Evolutionary conservation across 2,797 vertebrate species (phyloP).

Genomic region (Anguilla megastoma): DNA sequence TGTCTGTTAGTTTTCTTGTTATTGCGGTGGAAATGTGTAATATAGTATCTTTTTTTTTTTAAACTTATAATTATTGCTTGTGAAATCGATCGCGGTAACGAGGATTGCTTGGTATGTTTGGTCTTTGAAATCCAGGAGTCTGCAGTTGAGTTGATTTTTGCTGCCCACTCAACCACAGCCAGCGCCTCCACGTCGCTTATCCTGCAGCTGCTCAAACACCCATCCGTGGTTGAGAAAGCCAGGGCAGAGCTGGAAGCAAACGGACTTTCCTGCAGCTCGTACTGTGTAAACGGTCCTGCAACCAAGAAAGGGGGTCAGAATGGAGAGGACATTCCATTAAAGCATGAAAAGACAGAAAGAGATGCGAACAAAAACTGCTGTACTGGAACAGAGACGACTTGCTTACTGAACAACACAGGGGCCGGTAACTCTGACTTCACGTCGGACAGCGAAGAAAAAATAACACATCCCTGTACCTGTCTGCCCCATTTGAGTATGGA

Average conservation of each 20-base stretch:
- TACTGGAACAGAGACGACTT: conserved; percentile 26
- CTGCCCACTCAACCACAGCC: conserved; percentile 95
- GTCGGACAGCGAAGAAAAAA: neutral
- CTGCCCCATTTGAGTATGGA: conserved; percentile 77
- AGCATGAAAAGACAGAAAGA: neutral
- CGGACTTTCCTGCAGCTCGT: conserved; percentile 64
- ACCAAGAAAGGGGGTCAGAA: conserved; percentile 14
- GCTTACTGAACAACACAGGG: conserved; percentile 7
- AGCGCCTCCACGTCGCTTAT: conserved; percentile 93
- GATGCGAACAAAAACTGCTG: conserved; percentile 20
- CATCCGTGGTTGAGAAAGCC: conserved; percentile 75
- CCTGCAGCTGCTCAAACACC: conserved; percentile 86
- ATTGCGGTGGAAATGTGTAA: neutral
- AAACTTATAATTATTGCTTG: neutral
- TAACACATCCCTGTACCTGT: conserved; percentile 57
- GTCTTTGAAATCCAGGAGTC: conserved; percentile 79
- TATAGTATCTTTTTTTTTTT: neutral
- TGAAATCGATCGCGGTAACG: neutral
- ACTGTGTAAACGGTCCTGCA: conserved; percentile 9
- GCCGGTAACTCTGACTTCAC: neutral
- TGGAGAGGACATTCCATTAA: neutral
- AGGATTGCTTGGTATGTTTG: neutral
- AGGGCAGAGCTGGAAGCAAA: conserved; percentile 78
- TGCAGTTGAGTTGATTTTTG: conserved; percentile 93
- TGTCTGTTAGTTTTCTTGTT: neutral